Conservation (phyloP, 30 jellyfish, hydroid and myxozoan genomes). For the Chrysaora quinquecirrha region DNA sequence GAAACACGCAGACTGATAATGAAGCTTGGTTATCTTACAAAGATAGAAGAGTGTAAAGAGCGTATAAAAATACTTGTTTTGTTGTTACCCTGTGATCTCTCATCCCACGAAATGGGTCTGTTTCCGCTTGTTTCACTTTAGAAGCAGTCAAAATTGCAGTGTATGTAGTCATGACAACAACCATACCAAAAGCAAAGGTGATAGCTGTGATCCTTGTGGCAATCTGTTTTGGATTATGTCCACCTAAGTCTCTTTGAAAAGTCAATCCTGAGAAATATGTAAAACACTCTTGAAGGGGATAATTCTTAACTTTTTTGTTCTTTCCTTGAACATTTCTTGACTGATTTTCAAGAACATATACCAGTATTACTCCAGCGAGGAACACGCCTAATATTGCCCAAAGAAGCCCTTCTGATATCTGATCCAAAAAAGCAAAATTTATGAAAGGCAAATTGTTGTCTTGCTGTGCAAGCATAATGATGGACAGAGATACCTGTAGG, state of each 20-base stretch:
- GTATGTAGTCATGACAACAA: conserved; percentile 81
- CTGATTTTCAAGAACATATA: conserved; percentile 66
- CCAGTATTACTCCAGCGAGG: conserved; percentile 42
- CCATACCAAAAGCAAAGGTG: conserved; percentile 86
- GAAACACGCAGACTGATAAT: too few species aligned
- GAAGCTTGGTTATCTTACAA: too few species aligned
- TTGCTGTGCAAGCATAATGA: conserved; percentile 4
- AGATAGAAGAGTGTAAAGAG: not conserved
- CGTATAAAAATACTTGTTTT: not conserved
- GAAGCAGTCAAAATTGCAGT: conserved; percentile 94
- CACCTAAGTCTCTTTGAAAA: conserved; percentile 96
- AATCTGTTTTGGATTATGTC: conserved; percentile 66
- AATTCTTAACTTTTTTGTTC: not conserved
- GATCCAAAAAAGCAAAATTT: conserved; percentile 46
- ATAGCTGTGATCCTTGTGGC: conserved; percentile 87
- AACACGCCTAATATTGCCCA: conserved; percentile 39
- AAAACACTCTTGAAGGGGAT: conserved; percentile 70
- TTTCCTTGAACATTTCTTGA: not conserved
- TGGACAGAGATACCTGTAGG: conserved; percentile 59
- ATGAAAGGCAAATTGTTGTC: conserved; percentile 15
- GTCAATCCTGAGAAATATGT: conserved; percentile 80
- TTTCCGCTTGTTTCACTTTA: conserved; percentile 52
- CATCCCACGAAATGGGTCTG: conserved; percentile 67
- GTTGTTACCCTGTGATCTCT: conserved; percentile 76
- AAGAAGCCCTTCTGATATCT: conserved; percentile 23